Evolutionary conservation across 2,888 invertebrate species (phyloP).

Genomic region (Venustoraphidia nigricollis): DNA sequence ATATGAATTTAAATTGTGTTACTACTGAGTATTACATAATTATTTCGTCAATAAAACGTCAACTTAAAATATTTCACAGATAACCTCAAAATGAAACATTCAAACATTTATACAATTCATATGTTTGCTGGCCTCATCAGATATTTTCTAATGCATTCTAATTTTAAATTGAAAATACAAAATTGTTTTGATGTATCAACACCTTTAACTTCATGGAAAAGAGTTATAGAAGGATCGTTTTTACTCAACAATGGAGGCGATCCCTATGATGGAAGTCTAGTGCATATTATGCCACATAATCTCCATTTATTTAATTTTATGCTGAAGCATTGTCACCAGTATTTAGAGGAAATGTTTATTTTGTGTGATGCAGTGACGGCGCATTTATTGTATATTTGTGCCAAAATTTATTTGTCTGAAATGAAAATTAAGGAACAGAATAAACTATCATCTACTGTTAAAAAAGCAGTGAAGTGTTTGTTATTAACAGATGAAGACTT

Average conservation of each 20-base stretch:
- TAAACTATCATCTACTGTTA: no score
- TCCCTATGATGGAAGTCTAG: conserved; percentile 80
- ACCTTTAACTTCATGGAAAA: conserved; percentile 74
- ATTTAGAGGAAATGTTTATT: conserved; percentile 50
- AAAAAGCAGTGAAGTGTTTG: conserved; percentile 36
- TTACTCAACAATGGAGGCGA: conserved; percentile 50
- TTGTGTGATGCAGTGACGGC: conserved; percentile 62
- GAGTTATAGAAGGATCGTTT: conserved; percentile 79
- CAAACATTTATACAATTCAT: no score
- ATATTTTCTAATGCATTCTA: conserved; percentile 51
- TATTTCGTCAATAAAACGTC: no score
- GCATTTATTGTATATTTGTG: conserved; percentile 51
- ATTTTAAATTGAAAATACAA: conserved; percentile 48
- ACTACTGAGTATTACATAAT: no score
- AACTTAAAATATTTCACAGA: no score
- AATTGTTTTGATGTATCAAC: conserved; percentile 75
- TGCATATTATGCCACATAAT: conserved; percentile 79
- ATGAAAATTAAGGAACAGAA: no score
- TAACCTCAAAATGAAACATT: no score
- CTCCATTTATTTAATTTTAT: conserved; percentile 48
- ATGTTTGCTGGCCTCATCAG: conserved; percentile 44
- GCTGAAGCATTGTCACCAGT: conserved; percentile 33
- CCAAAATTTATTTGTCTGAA: conserved; percentile 18
- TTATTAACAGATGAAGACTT: conserved; percentile 39
- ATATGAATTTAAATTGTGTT: no score